Percentiles rank a stretch among this genome's conserved stretches.
Conservation (phyloP, 2,113 vertebrate species). For the Spermophilus dauricus region DNA sequence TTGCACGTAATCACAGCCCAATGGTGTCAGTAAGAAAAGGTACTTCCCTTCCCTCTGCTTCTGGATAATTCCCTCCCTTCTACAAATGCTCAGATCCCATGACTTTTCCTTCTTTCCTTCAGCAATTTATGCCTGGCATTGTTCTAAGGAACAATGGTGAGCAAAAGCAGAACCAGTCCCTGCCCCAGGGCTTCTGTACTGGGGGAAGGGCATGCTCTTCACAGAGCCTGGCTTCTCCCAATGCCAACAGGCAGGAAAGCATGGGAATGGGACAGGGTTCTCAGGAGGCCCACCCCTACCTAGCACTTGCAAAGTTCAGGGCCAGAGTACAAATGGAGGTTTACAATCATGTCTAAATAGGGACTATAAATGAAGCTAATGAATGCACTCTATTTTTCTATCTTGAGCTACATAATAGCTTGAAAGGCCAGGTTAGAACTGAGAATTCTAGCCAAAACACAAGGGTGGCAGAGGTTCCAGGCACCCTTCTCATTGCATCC, state of each 20-base stretch:
- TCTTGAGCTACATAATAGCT: background rate
- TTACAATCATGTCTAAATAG: background rate
- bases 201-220: background rate
- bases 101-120: background rate
- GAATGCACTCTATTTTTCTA: background rate
- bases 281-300: background rate
- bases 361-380: background rate
- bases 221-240: background rate
- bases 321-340: background rate
- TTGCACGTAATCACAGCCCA: background rate
- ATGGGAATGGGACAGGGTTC: fast-evolving
- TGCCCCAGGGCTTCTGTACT: background rate
- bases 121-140: background rate
- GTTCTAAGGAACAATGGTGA: background rate
- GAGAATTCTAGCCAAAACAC: background rate
- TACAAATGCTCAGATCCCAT: background rate
- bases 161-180: background rate
- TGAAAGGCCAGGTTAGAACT: background rate
- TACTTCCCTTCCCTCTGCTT: background rate
- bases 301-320: background rate
- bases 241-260: background rate
- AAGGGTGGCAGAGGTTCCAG: background rate
- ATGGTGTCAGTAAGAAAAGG: background rate
- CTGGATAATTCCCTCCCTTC: background rate
- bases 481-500: background rate